phyloP scores from a whole-genome alignment of 2,113 vertebrate species.

The Neolamprologus cancellatus region DNA sequence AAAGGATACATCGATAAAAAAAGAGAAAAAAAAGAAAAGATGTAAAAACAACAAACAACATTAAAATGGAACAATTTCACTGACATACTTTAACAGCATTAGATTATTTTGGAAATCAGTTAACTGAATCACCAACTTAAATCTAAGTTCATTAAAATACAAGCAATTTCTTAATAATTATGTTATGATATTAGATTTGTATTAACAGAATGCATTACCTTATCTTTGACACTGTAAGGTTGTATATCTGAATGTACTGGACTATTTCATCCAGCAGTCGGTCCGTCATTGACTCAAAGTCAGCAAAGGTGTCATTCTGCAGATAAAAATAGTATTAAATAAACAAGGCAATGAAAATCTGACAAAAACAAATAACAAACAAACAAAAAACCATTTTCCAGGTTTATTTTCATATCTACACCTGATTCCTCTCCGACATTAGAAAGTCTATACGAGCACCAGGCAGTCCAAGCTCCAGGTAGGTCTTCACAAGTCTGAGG shows the following conservation, averaged over 20 bases:
- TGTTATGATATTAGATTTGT: background rate
- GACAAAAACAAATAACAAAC: background rate
- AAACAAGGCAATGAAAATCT: background rate
- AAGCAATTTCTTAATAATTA: background rate
- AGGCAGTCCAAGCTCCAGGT: slow-evolving; percentile 93
- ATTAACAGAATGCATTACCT: slow-evolving; percentile 74
- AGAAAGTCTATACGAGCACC: slow-evolving; percentile 93
- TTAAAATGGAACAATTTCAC: background rate
- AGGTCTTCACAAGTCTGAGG: slow-evolving; percentile 94
- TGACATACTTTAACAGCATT: background rate
- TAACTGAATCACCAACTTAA: background rate
- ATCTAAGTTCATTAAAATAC: background rate
- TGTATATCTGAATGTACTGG: slow-evolving; percentile 98
- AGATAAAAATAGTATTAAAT: slow-evolving; percentile 8
- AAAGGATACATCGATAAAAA: background rate
- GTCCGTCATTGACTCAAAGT: slow-evolving; percentile 99
- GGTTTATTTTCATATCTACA: slow-evolving; percentile 21
- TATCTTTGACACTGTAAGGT: slow-evolving; percentile 93
- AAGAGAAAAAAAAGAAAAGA: slow-evolving; percentile 45
- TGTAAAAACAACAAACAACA: background rate
- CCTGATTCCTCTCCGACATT: slow-evolving; percentile 99
- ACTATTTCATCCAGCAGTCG: slow-evolving; percentile 96
- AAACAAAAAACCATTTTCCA: background rate
- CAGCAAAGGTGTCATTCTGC: slow-evolving; percentile 99
- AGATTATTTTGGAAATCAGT: background rate